Evolutionary conservation across 1,140 invertebrate species (phyloP), one percentile per base, ranked within the genome.

Genomic region (Diachasmimorpha longicaudata): DNA sequence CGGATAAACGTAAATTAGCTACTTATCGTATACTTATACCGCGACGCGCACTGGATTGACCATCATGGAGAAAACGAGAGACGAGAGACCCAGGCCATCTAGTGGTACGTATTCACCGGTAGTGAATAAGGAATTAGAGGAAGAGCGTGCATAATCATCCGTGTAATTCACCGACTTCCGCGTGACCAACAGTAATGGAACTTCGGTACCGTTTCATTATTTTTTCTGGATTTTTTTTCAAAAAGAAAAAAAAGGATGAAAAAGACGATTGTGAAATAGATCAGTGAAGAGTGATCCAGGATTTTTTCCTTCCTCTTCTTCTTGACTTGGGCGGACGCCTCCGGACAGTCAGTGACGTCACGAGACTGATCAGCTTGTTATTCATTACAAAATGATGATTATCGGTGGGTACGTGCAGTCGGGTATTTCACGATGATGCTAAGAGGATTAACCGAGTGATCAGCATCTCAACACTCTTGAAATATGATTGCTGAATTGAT

Each of bases 1-100:
- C 76, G 73, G 77, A 79, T 80, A 82, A 85, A 87, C 84, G 82
- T 82, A 85, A 87, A 87, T 86, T 86, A 83, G 79, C 81, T 79
- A 83, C 81, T 86, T 87, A 86, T 86, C 82, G 84, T 81, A 82
- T 81, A 78, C 63, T 78, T 55, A 48, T 71, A 73, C 58, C 58
- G 58, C 58, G 58, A 63, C 58, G 73, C 69, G 68, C 46, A 37
- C 70, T 63, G 69, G 58, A 67, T 75, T 44, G 72, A 52, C 72
- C 70, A 36, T 31, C 19, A 68, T 8, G 46, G 10, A 39, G 11
- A 14, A 25, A 63, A 25, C 23, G 23, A 63, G 58, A 58, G 52
- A 58, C 13, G 16, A 63, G 23, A 25, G 19, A 25, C 58, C 4
- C 58, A 5, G 13, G 21, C 58, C 11, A 63, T 63, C 58, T 19